Base-by-base conservation (phyloP, 2,797 vertebrate genomes). In the Typhlichthys subterraneus region DNA sequence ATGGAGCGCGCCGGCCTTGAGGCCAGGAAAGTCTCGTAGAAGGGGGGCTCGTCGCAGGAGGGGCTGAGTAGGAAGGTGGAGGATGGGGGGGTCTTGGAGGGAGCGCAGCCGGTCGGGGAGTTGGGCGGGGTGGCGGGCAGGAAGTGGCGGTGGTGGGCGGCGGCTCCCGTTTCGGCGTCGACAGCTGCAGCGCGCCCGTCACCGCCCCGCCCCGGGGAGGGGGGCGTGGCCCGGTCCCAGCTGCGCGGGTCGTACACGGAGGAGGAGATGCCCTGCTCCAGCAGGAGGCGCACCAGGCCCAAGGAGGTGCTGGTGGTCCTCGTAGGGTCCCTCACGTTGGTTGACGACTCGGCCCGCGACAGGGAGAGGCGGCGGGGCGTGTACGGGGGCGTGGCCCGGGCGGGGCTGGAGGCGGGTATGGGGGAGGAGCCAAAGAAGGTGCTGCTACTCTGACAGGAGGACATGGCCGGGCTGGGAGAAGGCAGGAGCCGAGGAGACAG, bases 251-350 rank as follows among this genome's bases (percentile, higher is more conserved):
- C 91, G 59, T 98, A 99, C 75, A 98, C 93, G 0, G 96, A 96
- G 1, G 98, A 94, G 0, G 96, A 99, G 75, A 99, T 99, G 48
- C 97, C 97, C 6, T 72, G 86, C 69, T 99, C 97, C 87, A 95
- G 95, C 80, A 99, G 90, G 70, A 97, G 93, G 85, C 90, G 94
- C 80, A 97, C 97, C 60, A 99, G 93, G 50, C 97, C 97, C 48
- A 98, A 88, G 8, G 97, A 98, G 0, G 96, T 99, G 90, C 97
- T 99, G 91, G 95, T 98, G 1, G 97, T 99, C 1, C 94, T 97
- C 0, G 98, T 99, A 78, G 96, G 95, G 88, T 99, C 98, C 0
- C 98, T 92, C 46, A 93, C 75, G 80, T 99, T 99, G 64, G 98
- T 99, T 87, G 94, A 99, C 85, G 97, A 99, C 81, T 99, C 97